Evolutionary conservation across 2,797 vertebrate species (phyloP), one percentile per base, ranked within the genome.

Genomic region (Pagetopsis macropterus): DNA sequence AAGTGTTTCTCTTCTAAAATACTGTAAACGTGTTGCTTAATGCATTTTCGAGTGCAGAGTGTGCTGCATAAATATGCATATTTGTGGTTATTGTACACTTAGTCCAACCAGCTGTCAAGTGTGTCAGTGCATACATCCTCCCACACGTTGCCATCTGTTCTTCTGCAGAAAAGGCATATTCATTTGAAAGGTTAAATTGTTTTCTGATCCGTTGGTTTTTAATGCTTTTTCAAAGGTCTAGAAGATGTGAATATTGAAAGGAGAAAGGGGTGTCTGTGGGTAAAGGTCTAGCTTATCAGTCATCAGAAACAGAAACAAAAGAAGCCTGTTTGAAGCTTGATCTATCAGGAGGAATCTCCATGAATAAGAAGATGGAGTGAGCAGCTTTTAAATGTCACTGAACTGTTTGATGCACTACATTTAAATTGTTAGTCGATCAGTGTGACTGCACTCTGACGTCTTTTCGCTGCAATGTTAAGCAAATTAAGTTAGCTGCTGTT

Each of bases 61-160:
- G 57, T 54, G 10, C 59, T 49, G 71, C 51, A 76, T 78, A 27
- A 78, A 70, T 82, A 76, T 79, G 68, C 57, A 84, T 76, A 60
- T 73, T 8, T 37, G 72, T 31, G 21, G 51, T 62, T 21, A 65
- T 52, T 67, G 46, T 67, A 74, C 76, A 70, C 67, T 58, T 45
- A 1, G 60, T 59, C 10, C 44, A 63, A 70, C 71, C 60, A 69
- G 33, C 41, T 61, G 66, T 76, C 58, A 57, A 81, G 66, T 73
- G 66, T 65, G 65, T 86, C 71, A 75, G 62, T 5, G 9, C 78
- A 68, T 56, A 59, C 40, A 50, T 73, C 75, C 1, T 60, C 84
- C 88, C 83, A 86, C 87, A 54, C 72, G 27, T 27, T 61, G 66
- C 89, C 89, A 90, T 89, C 89, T 91, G 88, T 17, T 81, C 77